Evolutionary conservation across 2,888 invertebrate species (phyloP).

Genomic region (Carpatolechia fugitivella): DNA sequence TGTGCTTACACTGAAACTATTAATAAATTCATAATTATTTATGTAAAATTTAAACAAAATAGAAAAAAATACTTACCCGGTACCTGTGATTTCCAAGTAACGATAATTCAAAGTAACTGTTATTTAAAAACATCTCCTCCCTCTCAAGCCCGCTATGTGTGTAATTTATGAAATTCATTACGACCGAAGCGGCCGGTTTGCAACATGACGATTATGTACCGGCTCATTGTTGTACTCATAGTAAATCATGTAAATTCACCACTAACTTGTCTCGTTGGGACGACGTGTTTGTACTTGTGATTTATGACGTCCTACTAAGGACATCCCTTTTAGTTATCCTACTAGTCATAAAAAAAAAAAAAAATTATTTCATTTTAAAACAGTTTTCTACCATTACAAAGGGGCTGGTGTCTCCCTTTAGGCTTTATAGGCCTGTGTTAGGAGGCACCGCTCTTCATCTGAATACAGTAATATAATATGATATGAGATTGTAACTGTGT

Average conservation of each 20-base stretch:
- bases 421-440: too few relatives aligned
- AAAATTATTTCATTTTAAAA: too few relatives aligned
- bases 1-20: too few relatives aligned
- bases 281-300: background rate
- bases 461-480: too few relatives aligned
- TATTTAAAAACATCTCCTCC: background rate
- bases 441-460: too few relatives aligned
- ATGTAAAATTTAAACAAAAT: too few relatives aligned
- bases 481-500: too few relatives aligned
- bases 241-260: background rate
- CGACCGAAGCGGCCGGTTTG: background rate
- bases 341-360: background rate
- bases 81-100: too few relatives aligned
- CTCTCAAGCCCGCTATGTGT: background rate
- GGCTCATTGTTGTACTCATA: slow-evolving; percentile 1
- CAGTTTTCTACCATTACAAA: too few relatives aligned
- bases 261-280: background rate
- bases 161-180: slow-evolving; percentile 8
- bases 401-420: too few relatives aligned
- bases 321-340: background rate
- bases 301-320: background rate
- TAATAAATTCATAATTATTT: too few relatives aligned
- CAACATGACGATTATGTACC: slow-evolving; percentile 2
- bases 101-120: background rate
- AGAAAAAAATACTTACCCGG: too few relatives aligned